A percentile compares a stretch with the other conserved stretches of the same genome.
Evolutionary conservation across 2,888 invertebrate genomes (phyloP).

Genomic region (Drosophila formosana): DNA sequence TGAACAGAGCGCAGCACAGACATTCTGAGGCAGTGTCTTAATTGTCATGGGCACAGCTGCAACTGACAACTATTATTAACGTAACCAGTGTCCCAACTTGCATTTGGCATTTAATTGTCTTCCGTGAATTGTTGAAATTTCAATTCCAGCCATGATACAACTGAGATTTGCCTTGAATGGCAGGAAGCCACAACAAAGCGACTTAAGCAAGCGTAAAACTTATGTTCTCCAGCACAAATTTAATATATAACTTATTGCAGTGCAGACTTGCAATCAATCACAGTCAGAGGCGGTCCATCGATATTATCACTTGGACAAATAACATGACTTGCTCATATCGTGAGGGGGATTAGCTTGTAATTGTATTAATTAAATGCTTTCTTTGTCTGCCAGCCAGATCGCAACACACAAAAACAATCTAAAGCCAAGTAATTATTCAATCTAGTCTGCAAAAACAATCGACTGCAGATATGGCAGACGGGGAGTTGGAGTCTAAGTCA

Average conservation of each 20-base stretch:
- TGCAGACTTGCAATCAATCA: conserved; percentile 6
- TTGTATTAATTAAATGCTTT: conserved; percentile 52
- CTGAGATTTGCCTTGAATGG: not conserved
- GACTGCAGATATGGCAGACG: conserved; percentile 1
- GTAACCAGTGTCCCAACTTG: conserved; percentile 25
- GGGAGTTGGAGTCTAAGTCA: conserved; percentile 16
- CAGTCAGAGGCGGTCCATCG: conserved; percentile 4
- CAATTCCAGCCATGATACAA: conserved; percentile 12
- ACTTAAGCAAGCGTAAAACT: conserved; percentile 1
- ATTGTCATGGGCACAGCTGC: conserved; percentile 52
- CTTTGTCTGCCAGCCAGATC: conserved; percentile 1
- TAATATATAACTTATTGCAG: conserved; percentile 3
- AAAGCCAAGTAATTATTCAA: conserved; percentile 44
- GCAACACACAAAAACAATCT: conserved; percentile 44
- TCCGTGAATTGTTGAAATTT: conserved; percentile 48
- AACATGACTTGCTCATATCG: conserved; percentile 60
- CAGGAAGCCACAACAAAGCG: not conserved
- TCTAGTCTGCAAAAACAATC: conserved; percentile 43
- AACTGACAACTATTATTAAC: conserved; percentile 70
- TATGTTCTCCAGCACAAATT: not conserved
- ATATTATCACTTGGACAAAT: conserved; percentile 64
- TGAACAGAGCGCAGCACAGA: conserved; percentile 16
- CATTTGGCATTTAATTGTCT: conserved; percentile 60
- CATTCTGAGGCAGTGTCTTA: conserved; percentile 26
- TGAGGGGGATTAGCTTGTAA: conserved; percentile 19